These are phyloP conservation scores for Protodeltote pygarga DNA, from an alignment of 2,888 invertebrate genomes.

Conservation along the genomic window DNA sequence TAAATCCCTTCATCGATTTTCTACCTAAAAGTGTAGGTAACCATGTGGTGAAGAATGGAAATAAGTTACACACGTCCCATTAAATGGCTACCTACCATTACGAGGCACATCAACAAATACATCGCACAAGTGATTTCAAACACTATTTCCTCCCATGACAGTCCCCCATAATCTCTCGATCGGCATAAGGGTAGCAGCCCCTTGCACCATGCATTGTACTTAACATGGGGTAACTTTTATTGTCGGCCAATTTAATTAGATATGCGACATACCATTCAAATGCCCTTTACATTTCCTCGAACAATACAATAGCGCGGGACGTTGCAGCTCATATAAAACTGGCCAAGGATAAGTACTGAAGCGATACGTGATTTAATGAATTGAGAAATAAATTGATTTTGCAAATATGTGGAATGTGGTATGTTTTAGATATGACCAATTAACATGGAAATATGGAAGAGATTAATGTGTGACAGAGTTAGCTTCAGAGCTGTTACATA, in stretches of 20 bases:
- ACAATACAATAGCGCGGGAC: conserved; percentile 48
- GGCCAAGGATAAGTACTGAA: conserved; percentile 71
- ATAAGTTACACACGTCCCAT: conserved; percentile 13
- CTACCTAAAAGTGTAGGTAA: background rate
- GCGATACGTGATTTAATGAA: conserved; percentile 81
- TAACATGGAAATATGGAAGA: conserved; percentile 33
- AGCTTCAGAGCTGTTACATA: conserved; percentile 17
- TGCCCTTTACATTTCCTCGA: conserved; percentile 30
- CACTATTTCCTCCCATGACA: conserved; percentile 65
- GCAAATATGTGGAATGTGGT: conserved; percentile 60
- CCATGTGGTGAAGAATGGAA: too few relatives aligned
- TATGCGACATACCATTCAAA: conserved; percentile 63
- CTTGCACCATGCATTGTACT: conserved; percentile 80
- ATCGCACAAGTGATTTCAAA: conserved; percentile 72
- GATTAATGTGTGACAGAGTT: conserved; percentile 12
- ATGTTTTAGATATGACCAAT: conserved; percentile 60
- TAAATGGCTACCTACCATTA: conserved; percentile 18
- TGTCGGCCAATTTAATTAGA: conserved; percentile 64
- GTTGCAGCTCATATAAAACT: conserved; percentile 50
- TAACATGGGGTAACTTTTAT: conserved; percentile 82
- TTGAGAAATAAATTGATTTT: conserved; percentile 83
- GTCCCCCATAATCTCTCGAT: conserved; percentile 62
- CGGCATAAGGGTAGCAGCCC: conserved; percentile 76
- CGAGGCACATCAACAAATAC: conserved; percentile 46
- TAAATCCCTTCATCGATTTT: background rate